Base-by-base conservation (phyloP, 2,797 vertebrate species). In the Lerista edwardsae region DNA sequence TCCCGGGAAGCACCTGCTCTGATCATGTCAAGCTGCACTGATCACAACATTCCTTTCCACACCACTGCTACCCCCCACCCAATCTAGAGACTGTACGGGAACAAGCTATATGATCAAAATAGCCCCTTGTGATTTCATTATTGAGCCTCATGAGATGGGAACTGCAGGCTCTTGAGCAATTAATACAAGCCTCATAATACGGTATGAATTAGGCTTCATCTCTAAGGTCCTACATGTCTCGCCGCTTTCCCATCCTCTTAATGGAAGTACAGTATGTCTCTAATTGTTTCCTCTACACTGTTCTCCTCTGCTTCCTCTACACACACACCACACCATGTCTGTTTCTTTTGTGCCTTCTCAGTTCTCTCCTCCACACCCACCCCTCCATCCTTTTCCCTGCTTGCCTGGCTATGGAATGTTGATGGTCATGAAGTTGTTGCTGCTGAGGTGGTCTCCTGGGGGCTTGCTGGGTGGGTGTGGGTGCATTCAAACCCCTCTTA, bases 401-500 rank as follows among this genome's bases (percentile, higher is more conserved):
- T 44, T 84, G 72, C 78, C 82, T 65, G 74, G 64, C 41, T 36
- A 1, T 57, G 71, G 92, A 93, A 92, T 47, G 93, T 59, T 29
- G 6, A 92, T 87, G 85, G 87, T 36, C 84, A 77, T 83, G 51
- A 88, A 11, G 12, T 68, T n/a, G 80, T 79, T 7, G 84, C 73
- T 87, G 64, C 25, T 25, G n/a, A 10, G 39, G 34, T 25, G 10
- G 10, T 44, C 44, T 75, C n/a, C n/a, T 34, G 21, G 76, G 65
- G 65, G 6, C 57, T 69, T 88, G 71, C 59, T 75, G 59, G 75
- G 80, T 10, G 15, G 15, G n/a, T 80, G 34, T 76, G 79, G 71
- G 10, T 29, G 4, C 27, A 3, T 76, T 91, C 87, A 29, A 62
- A 92, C 85, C 91, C 87, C 91, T 83, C 90, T 90, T 83, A 89